These are phyloP conservation scores for Nineta flava DNA, from an alignment of 2,888 invertebrate species.

Conservation along the genomic window DNA sequence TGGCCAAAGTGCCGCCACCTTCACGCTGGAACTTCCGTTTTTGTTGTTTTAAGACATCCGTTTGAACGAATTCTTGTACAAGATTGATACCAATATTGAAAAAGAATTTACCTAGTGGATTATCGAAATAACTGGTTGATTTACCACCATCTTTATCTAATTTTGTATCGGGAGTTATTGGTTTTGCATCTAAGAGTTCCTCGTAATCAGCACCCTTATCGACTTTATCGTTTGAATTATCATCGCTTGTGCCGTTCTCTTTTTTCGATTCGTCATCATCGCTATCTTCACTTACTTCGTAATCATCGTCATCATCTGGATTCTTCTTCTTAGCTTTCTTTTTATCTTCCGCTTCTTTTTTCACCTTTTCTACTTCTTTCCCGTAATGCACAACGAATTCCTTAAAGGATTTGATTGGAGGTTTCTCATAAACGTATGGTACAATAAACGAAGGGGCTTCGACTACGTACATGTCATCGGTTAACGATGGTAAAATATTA, in stretches of 20 bases:
- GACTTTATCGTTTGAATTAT: slow-evolving; percentile 25
- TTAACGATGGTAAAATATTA: slow-evolving; percentile 57
- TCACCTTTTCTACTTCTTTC: slow-evolving; percentile 31
- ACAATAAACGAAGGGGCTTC: slow-evolving; percentile 89
- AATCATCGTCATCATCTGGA: slow-evolving; percentile 22
- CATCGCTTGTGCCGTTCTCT: slow-evolving; percentile 22
- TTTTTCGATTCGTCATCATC: slow-evolving; percentile 31
- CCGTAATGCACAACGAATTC: slow-evolving; percentile 50
- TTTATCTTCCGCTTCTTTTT: slow-evolving; percentile 20
- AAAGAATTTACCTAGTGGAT: slow-evolving; percentile 78
- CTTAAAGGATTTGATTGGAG: slow-evolving; percentile 61
- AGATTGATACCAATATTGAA: slow-evolving; percentile 81
- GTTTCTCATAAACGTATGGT: slow-evolving; percentile 85
- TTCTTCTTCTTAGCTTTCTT: slow-evolving; percentile 22
- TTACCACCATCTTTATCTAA: slow-evolving; percentile 17
- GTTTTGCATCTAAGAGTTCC: slow-evolving; percentile 20
- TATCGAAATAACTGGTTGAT: slow-evolving; percentile 50
- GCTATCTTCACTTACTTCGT: slow-evolving; percentile 22
- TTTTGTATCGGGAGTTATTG: slow-evolving; percentile 35
- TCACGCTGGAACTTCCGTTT: slow-evolving; percentile 66
- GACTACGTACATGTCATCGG: slow-evolving; percentile 84
- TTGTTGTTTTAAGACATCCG: slow-evolving; percentile 77
- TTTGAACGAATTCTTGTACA: slow-evolving; percentile 85
- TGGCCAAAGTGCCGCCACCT: slow-evolving; percentile 46
- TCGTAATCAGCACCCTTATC: slow-evolving; percentile 19